phyloP scores from a whole-genome alignment of 2,113 vertebrate species.

The Labrus mixtus region DNA sequence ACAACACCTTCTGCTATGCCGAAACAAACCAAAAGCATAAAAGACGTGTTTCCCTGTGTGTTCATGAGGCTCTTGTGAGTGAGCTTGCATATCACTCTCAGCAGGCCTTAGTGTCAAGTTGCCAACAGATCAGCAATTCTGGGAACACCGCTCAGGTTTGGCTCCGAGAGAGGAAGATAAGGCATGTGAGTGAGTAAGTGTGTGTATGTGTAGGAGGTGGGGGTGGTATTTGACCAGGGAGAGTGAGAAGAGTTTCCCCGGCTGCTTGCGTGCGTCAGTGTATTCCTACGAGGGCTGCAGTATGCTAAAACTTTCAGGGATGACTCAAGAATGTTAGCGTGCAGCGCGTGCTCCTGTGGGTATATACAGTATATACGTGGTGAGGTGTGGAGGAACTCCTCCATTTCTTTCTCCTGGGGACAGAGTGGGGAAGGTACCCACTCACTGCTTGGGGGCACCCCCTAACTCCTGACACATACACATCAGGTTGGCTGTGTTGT shows the following conservation, averaged over 20 bases:
- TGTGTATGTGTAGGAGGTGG: constrained; percentile 6
- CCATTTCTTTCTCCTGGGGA: constrained; percentile 22
- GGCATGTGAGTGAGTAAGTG: constrained; percentile 47
- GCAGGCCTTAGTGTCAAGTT: constrained; percentile 59
- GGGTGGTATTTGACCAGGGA: constrained; percentile 63
- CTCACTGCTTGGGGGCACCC: constrained; percentile 13
- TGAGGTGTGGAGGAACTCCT: constrained; percentile 66
- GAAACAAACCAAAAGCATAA: constrained; percentile 14
- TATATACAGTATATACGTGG: constrained; percentile 64
- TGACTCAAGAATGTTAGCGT: constrained; percentile 62
- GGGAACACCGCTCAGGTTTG: constrained; percentile 48
- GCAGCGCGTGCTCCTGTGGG: constrained; percentile 39
- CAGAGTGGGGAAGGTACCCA: constrained; percentile 10
- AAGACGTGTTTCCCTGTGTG: neutral
- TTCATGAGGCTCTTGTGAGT: neutral
- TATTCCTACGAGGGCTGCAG: constrained; percentile 36
- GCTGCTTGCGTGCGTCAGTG: constrained; percentile 43
- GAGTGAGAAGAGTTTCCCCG: constrained; percentile 69
- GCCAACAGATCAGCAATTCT: constrained; percentile 69
- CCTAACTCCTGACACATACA: neutral
- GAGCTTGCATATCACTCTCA: constrained; percentile 48
- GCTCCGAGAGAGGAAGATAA: constrained; percentile 61
- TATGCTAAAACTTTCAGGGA: constrained; percentile 42
- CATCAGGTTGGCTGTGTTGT: neutral
- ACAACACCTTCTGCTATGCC: neutral